A percentile compares a stretch with the other conserved stretches of the same genome.
Conservation (phyloP, 2,888 invertebrate species). For the Periphyllus acericola region DNA sequence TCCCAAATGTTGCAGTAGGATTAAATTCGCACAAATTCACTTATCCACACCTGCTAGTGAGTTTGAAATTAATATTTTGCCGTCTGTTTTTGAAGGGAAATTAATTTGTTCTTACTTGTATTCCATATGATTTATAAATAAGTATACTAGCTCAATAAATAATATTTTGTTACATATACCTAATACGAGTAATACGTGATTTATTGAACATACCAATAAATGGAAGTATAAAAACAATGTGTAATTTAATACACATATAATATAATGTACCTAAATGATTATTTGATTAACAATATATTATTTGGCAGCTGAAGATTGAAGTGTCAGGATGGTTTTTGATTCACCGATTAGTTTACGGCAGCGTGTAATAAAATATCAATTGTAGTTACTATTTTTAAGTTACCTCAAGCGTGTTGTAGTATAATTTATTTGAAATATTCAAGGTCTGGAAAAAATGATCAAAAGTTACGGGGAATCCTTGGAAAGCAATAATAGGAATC, state of each 20-base stretch:
- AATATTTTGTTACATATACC: not conserved
- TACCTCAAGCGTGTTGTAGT: not conserved
- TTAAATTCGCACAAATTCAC: slow-evolving; percentile 28
- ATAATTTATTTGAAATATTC: not conserved
- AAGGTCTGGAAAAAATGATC: not conserved
- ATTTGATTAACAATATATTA: not conserved
- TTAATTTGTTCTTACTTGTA: slow-evolving; percentile 9
- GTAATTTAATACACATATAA: not conserved
- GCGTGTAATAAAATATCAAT: slow-evolving; percentile 25
- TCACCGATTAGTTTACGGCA: not conserved
- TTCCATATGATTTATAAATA: not conserved
- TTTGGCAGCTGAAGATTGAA: not conserved
- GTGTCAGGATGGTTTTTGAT: not conserved
- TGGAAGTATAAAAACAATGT: no score
- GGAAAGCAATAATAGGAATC: not conserved
- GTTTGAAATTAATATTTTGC: slow-evolving; percentile 10
- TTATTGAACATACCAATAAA: not conserved
- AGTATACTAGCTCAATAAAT: not conserved
- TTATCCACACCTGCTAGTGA: slow-evolving; percentile 21
- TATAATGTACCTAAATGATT: not conserved
- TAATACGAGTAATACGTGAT: not conserved
- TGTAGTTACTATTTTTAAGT: not conserved
- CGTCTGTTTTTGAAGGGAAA: slow-evolving; percentile 33
- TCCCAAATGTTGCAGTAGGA: not conserved
- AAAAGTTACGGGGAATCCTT: not conserved